Base-by-base conservation (phyloP, 2,888 invertebrate genomes). In the Philonicus albiceps region DNA sequence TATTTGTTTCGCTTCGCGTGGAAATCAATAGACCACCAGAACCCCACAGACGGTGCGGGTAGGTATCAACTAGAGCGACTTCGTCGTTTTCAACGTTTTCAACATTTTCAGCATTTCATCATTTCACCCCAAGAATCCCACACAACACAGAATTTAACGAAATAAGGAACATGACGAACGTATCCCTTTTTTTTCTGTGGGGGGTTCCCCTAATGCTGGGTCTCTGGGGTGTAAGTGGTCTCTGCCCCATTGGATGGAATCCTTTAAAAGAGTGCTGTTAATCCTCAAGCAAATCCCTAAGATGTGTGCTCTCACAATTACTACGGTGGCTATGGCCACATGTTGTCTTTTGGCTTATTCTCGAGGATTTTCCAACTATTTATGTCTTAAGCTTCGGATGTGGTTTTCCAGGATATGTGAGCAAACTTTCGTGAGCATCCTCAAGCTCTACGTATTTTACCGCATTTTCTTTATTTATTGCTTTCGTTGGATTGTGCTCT, bases 331-430 rank as follows among this genome's bases (percentile, higher is more conserved):
- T 64, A 40, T 37, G 76, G 40, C 76, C 76, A 76, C 76, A 76
- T 76, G 76, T 37, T 76, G 76, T 76, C 76, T 37, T 64, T 76
- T 76, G 40, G 22, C 40, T 76, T 76, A 76, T 76, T 76, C 76
- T 76, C 40, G 76, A 76, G 76, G 37, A 76, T 76, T 64, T 64
- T 64, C 64, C 64, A 76, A 76, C 37, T 76, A 37, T 76, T 76
- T 76, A 76, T 64, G 64, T 64, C 64, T 64, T 64, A 64, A 64
- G 64, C 64, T 64, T 8, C 22, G 64, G 64, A 64, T 64, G 64
- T 64, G 64, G 64, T 64, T 64, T 64, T 64, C 22, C 64, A 22
- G 22, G 27, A 22, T 13, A 64, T 27, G 64, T 22, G 64, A 64
- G 22, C 64, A 64, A 64, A 64, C 19, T 64, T 64, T 64, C 22